A percentile compares a stretch with the other conserved stretches of the same genome.
phyloP scores from a whole-genome alignment of 1,140 invertebrate genomes.

The Zaprionus capensis region DNA sequence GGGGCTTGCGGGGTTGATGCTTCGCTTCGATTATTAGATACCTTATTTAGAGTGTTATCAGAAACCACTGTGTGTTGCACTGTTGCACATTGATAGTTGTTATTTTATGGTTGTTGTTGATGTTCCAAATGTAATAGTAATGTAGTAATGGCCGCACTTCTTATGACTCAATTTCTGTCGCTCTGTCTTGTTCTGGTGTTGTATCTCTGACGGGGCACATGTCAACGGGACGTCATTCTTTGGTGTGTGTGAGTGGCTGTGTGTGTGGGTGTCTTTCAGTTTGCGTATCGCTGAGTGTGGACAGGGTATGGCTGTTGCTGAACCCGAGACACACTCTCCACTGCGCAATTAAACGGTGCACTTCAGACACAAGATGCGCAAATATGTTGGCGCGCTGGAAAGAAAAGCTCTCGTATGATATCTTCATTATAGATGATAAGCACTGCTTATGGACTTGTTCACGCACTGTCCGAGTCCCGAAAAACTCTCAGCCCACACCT shows the following conservation, averaged over 20 bases:
- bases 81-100: slow-evolving; percentile 28
- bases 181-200: background rate
- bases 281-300: slow-evolving; percentile 26
- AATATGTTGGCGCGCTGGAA: slow-evolving; percentile 41
- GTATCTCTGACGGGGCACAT: slow-evolving; percentile 5
- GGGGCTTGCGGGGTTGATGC: background rate
- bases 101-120: background rate
- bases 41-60: background rate
- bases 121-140: background rate
- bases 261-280: background rate
- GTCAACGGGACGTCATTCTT: slow-evolving; percentile 30
- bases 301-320: slow-evolving; percentile 25
- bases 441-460: slow-evolving; percentile 31
- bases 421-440: slow-evolving; percentile 33
- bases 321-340: slow-evolving; percentile 38
- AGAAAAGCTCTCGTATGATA: slow-evolving; percentile 31
- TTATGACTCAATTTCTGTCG: slow-evolving; percentile 6
- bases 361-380: slow-evolving; percentile 37
- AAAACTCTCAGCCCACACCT: background rate
- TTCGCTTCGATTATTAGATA: slow-evolving; percentile 2
- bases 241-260: background rate
- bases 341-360: slow-evolving; percentile 47
- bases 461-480: slow-evolving; percentile 40
- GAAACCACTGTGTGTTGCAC: slow-evolving; percentile 7
- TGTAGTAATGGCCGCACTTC: slow-evolving; percentile 3